Percentiles rank a stretch among this genome's conserved stretches.
These are phyloP conservation scores for Poeciliopsis turrubarensis DNA, from an alignment of 2,113 vertebrate genomes.

Conservation along the genomic window DNA sequence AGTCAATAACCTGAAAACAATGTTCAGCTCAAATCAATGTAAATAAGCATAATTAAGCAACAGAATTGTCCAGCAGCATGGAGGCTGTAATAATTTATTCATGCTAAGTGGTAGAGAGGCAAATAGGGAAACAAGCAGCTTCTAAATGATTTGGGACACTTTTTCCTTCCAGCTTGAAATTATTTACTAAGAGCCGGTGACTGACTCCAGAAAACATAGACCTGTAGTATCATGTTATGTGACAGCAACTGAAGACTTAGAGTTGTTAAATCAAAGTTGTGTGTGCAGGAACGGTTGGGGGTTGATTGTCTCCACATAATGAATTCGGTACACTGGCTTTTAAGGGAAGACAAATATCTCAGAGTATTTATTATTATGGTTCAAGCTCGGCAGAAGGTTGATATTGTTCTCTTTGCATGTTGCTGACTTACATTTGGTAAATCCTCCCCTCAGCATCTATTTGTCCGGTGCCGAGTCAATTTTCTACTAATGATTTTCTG, in stretches of 20 bases:
- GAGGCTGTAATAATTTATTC: constrained; percentile 29
- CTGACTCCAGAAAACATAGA: constrained; percentile 2
- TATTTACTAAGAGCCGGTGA: not conserved
- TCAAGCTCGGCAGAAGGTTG: constrained; percentile 11
- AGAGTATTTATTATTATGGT: constrained; percentile 33
- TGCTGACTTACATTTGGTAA: constrained; percentile 28
- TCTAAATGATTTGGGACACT: constrained; percentile 9
- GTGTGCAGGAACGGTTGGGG: not conserved
- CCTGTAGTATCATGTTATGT: constrained; percentile 11
- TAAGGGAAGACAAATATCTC: constrained; percentile 42
- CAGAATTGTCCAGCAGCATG: constrained; percentile 44
- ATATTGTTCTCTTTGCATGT: constrained; percentile 46
- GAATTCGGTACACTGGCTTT: constrained; percentile 29
- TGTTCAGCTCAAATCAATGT: constrained; percentile 47
- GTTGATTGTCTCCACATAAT: constrained; percentile 35
- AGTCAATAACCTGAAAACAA: constrained; percentile 34
- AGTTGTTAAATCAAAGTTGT: constrained; percentile 20
- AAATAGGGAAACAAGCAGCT: constrained; percentile 4
- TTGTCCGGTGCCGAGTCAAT: constrained; percentile 2
- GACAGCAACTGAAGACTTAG: constrained; percentile 34
- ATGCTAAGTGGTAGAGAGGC: constrained; percentile 43
- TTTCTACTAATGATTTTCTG: constrained; percentile 23
- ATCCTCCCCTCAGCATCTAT: constrained; percentile 20
- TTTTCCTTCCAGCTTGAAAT: constrained; percentile 7
- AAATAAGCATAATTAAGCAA: constrained; percentile 53